These are phyloP conservation scores for Halictus ligatus DNA, from an alignment of 2,888 invertebrate genomes.

Conservation along the genomic window DNA sequence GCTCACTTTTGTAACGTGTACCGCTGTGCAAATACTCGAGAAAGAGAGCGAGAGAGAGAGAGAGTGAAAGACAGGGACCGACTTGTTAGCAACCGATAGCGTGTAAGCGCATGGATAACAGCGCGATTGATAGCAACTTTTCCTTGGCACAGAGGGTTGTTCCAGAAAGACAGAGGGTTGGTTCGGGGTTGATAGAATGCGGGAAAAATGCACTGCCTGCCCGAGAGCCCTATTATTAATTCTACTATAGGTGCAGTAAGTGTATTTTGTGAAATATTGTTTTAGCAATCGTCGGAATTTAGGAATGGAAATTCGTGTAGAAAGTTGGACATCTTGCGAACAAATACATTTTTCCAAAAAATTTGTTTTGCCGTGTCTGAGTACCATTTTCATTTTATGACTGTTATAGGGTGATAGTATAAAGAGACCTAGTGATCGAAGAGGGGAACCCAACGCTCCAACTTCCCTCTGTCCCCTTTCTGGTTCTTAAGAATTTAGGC, in stretches of 20 bases:
- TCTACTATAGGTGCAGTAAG: neutral
- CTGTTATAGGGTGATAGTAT: no score
- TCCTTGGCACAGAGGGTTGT: neutral
- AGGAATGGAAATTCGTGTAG: no score
- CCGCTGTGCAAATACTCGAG: conserved; percentile 1
- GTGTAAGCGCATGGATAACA: conserved; percentile 1
- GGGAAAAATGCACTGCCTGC: neutral
- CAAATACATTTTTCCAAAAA: no score
- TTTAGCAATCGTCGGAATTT: neutral
- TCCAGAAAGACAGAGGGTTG: neutral
- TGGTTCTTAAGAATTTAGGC: neutral
- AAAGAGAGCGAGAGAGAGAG: neutral
- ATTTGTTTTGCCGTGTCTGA: no score
- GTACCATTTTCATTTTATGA: no score
- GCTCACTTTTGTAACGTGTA: conserved; percentile 3
- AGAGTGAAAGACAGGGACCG: no score
- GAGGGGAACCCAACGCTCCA: no score
- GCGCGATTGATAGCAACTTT: neutral
- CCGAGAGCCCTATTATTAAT: neutral
- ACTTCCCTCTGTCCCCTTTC: no score
- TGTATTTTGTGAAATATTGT: neutral
- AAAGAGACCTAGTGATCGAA: no score
- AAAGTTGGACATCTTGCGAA: no score
- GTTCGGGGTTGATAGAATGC: neutral
- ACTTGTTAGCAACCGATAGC: neutral